These are phyloP conservation scores for Deroplatys truncata DNA, from an alignment of 2,888 invertebrate species.

Conservation along the genomic window DNA sequence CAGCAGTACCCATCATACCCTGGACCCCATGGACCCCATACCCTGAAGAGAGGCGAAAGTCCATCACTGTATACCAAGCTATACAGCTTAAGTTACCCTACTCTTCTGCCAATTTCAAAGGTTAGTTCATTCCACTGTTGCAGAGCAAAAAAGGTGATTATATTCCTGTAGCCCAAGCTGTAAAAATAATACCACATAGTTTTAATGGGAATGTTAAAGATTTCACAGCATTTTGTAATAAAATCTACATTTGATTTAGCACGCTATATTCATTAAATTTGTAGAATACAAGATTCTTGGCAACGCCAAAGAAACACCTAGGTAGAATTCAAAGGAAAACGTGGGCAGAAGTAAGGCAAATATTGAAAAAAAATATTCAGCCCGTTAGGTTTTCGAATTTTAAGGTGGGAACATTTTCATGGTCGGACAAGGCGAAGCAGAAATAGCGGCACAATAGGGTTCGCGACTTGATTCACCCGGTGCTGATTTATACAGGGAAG, in stretches of 20 bases:
- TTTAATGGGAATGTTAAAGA: neutral
- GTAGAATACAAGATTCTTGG: constrained; percentile 8
- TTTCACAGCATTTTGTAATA: neutral
- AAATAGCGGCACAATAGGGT: neutral
- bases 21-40: neutral
- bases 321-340: neutral
- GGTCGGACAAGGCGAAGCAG: neutral
- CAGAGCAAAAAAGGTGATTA: neutral
- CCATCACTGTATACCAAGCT: too few species aligned
- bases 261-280: neutral
- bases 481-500: neutral
- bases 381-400: neutral
- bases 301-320: neutral
- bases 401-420: neutral
- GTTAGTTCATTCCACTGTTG: neutral
- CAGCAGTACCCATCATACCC: neutral
- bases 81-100: too few species aligned
- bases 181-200: neutral
- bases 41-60: too few species aligned
- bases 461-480: neutral
- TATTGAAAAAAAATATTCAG: constrained; percentile 4
- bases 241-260: neutral
- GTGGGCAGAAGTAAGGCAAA: neutral
- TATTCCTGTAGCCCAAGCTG: neutral
- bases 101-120: too few species aligned